Conservation (phyloP, 2,888 invertebrate genomes). For the Argyresthia goedartella region DNA sequence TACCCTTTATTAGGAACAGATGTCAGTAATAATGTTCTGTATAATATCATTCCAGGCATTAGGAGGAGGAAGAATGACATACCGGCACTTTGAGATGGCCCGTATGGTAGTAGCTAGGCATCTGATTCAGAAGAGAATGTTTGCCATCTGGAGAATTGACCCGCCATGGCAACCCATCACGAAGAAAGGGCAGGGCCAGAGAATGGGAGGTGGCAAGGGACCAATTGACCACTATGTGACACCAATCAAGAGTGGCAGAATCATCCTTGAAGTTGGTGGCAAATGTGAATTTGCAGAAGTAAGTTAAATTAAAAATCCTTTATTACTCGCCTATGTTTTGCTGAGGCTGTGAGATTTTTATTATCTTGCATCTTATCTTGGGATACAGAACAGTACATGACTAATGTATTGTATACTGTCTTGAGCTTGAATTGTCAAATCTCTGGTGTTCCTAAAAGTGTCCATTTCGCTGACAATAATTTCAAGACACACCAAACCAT, state of each 20-base stretch:
- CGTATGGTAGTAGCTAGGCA: constrained; percentile 83
- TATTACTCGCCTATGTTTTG: no score
- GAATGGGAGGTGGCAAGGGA: constrained; percentile 98
- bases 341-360: no score
- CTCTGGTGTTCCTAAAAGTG: no score
- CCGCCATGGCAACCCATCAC: constrained; percentile 96
- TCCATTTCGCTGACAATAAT: no score
- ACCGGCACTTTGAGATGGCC: constrained; percentile 91
- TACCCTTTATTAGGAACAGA: no score
- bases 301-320: constrained; percentile 9
- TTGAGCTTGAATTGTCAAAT: no score
- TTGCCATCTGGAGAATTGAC: constrained; percentile 95
- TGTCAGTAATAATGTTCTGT: background rate
- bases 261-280: constrained; percentile 95
- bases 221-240: constrained; percentile 95
- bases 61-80: constrained; percentile 84
- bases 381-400: no score
- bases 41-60: constrained; percentile 72
- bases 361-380: no score
- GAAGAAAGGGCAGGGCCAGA: constrained; percentile 88
- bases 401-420: no score
- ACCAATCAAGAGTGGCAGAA: constrained; percentile 89
- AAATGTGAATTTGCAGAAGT: constrained; percentile 88
- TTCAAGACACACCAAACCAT: no score
- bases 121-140: constrained; percentile 85